Percentiles rank a stretch among this genome's conserved stretches.
phyloP scores from a whole-genome alignment of 30 jellyfish, hydroid and myxozoan species.

The Turritopsis dohrnii region DNA sequence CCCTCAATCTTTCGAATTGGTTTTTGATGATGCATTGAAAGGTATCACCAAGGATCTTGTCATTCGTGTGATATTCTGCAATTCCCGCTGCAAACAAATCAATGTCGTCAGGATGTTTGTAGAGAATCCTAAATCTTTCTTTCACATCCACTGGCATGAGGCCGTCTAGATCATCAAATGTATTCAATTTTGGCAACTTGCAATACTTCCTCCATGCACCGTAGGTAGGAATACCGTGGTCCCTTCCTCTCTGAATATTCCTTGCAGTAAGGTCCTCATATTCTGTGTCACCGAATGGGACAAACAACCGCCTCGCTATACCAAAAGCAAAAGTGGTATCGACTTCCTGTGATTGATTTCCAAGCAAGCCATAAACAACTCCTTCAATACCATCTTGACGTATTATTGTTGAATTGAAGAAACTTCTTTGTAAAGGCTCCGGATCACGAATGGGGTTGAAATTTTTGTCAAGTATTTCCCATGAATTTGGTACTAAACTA shows the following conservation, averaged over 20 bases:
- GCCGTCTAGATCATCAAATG: slow-evolving; percentile 35
- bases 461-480: slow-evolving; percentile 53
- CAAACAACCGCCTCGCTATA: slow-evolving; percentile 46
- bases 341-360: slow-evolving; percentile 59
- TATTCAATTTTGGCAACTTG: slow-evolving; percentile 35
- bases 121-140: slow-evolving; percentile 36
- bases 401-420: slow-evolving; percentile 41
- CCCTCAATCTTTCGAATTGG: slow-evolving; percentile 55
- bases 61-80: slow-evolving; percentile 38
- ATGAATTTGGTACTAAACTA: slow-evolving; percentile 66
- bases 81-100: slow-evolving; percentile 66
- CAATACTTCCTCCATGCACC: slow-evolving; percentile 59
- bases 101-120: slow-evolving; percentile 38
- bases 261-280: slow-evolving; percentile 50
- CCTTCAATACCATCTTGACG: slow-evolving; percentile 60
- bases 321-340: slow-evolving; percentile 63
- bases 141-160: slow-evolving; percentile 10
- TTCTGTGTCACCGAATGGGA: slow-evolving; percentile 59
- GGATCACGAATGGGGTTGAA: slow-evolving; percentile 55
- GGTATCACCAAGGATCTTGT: slow-evolving; percentile 60
- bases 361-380: slow-evolving; percentile 56
- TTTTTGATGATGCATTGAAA: slow-evolving; percentile 54
- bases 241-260: slow-evolving; percentile 77
- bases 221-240: slow-evolving; percentile 72
- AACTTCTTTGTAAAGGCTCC: slow-evolving; percentile 53